Conservation (phyloP, 92 coral and sea anemone species). For the Umimayanthus chanpuru region DNA sequence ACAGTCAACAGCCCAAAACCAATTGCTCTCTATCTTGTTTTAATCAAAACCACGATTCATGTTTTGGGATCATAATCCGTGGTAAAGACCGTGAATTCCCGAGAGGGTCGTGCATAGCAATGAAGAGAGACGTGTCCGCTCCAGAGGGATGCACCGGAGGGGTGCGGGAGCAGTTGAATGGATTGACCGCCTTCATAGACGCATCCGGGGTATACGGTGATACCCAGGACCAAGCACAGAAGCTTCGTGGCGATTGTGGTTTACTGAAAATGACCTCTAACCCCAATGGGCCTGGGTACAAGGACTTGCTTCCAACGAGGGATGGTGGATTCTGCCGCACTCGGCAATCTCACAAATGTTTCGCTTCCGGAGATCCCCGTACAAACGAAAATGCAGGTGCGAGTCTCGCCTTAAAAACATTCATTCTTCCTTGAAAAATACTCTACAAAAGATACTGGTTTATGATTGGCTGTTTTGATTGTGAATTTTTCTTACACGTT, state of each 20-base stretch:
- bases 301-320: conserved; percentile 40
- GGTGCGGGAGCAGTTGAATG: conserved; percentile 60
- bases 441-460: not conserved
- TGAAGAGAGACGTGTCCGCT: conserved; percentile 48
- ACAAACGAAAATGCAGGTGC: conserved; percentile 62
- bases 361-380: conserved; percentile 63
- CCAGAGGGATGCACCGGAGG: not conserved
- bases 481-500: not conserved
- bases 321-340: conserved; percentile 45
- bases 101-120: conserved; percentile 34
- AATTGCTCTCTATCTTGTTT: conserved; percentile 23
- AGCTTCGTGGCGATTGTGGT: conserved; percentile 43
- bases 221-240: conserved; percentile 7
- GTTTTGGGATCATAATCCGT: conserved; percentile 55
- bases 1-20: conserved; percentile 28
- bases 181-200: conserved; percentile 61
- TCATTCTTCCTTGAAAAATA: no score
- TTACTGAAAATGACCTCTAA: conserved; percentile 29
- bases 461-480: not conserved
- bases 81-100: conserved; percentile 38
- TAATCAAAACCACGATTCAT: conserved; percentile 30
- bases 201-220: conserved; percentile 65
- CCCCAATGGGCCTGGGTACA: conserved; percentile 24
- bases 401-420: not conserved
- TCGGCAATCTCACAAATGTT: conserved; percentile 35